A percentile compares a stretch with the other conserved stretches of the same genome.
These are phyloP conservation scores for Eulemur rufifrons DNA, from an alignment of 2,113 vertebrate species.

Conservation along the genomic window DNA sequence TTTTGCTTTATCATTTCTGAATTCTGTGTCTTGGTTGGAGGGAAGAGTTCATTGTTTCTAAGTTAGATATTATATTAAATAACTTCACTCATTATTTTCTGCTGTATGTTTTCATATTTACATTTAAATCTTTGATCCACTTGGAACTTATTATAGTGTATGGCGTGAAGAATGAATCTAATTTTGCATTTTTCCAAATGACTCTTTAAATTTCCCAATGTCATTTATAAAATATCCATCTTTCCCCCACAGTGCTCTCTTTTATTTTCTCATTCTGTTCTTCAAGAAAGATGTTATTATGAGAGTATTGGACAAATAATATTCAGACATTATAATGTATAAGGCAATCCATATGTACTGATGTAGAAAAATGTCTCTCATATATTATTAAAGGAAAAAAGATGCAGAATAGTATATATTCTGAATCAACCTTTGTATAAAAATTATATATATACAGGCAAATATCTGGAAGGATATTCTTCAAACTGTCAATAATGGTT, in stretches of 20 bases:
- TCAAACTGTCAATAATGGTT: background rate
- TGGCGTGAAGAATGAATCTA: background rate
- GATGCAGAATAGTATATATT: background rate
- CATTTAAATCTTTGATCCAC: background rate
- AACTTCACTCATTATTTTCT: background rate
- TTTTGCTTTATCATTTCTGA: background rate
- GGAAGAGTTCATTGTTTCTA: background rate
- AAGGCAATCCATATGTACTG: background rate
- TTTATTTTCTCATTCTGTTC: background rate
- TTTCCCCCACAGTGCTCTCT: background rate
- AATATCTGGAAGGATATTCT: background rate
- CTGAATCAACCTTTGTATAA: background rate
- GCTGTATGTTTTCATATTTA: background rate
- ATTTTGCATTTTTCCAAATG: background rate
- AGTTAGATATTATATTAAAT: background rate
- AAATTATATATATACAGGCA: background rate
- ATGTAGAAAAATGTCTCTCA: background rate
- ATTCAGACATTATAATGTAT: background rate
- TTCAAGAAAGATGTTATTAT: background rate
- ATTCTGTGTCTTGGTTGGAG: background rate
- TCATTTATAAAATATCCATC: background rate
- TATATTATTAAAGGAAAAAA: background rate
- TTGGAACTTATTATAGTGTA: background rate
- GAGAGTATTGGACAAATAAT: background rate
- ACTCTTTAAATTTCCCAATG: background rate